Evolutionary conservation across 1,140 invertebrate species (phyloP).

Genomic region (Cecropterus lyciades): DNA sequence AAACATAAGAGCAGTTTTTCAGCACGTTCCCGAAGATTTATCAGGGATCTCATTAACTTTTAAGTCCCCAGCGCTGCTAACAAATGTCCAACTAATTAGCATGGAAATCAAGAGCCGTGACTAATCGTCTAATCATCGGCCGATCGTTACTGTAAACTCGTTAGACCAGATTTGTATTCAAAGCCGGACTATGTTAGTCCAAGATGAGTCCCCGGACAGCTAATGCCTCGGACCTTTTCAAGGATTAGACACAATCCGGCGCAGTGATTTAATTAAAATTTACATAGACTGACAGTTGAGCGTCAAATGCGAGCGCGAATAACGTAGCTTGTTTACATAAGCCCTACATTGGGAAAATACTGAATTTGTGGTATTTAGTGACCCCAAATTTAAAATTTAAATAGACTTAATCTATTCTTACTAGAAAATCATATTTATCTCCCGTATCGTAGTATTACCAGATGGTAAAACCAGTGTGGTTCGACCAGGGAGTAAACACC

Average conservation of each 20-base stretch:
- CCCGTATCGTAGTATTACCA: too few relatives aligned
- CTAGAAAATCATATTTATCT: too few relatives aligned
- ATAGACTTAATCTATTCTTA: too few relatives aligned
- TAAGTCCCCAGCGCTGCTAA: constrained; percentile 1
- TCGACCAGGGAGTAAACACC: too few relatives aligned
- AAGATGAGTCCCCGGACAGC: constrained; percentile 46
- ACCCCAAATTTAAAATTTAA: too few relatives aligned
- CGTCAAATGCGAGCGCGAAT: constrained; percentile 28
- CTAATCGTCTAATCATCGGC: constrained; percentile 32
- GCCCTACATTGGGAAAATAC: background rate
- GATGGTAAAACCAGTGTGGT: too few relatives aligned
- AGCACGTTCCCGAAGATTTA: background rate
- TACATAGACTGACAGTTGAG: constrained; percentile 44
- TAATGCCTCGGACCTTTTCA: constrained; percentile 47
- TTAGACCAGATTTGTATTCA: constrained; percentile 49
- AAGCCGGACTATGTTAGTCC: constrained; percentile 41
- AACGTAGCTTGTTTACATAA: constrained; percentile 4
- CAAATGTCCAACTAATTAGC: constrained; percentile 25
- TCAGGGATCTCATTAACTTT: background rate
- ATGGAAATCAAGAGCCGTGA: constrained; percentile 23
- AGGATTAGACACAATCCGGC: constrained; percentile 53
- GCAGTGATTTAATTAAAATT: constrained; percentile 62
- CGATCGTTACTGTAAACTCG: constrained; percentile 41
- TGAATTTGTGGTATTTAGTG: too few relatives aligned
- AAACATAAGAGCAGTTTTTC: background rate